These are phyloP conservation scores for Nicator chloris DNA, from an alignment of 2,113 vertebrate genomes.

Conservation along the genomic window DNA sequence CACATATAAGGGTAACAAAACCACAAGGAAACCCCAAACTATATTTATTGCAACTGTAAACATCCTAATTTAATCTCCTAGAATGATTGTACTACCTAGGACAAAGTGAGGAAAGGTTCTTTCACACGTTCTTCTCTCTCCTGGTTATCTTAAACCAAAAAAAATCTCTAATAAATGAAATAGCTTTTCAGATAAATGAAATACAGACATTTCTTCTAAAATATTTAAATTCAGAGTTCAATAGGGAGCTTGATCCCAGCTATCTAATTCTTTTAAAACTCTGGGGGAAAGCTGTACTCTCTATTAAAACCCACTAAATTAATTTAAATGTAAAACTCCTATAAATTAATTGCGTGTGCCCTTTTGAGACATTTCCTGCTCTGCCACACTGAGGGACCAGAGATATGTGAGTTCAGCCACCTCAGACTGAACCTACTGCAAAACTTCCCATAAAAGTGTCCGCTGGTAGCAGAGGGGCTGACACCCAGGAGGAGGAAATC, in stretches of 20 bases:
- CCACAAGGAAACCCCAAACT: not conserved
- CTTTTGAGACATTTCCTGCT: not conserved
- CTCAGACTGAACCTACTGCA: not conserved
- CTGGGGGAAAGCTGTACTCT: not conserved
- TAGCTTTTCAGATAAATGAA: not conserved
- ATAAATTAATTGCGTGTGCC: not conserved
- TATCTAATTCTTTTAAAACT: not conserved
- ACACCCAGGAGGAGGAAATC: not conserved
- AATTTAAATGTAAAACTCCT: not conserved
- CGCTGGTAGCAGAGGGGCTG: not conserved
- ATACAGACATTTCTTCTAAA: not conserved
- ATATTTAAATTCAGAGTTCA: not conserved
- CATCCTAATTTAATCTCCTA: not conserved
- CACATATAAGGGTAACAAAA: not conserved
- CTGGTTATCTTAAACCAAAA: not conserved
- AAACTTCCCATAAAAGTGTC: not conserved
- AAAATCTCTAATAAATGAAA: not conserved
- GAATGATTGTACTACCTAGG: not conserved
- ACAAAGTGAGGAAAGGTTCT: not conserved
- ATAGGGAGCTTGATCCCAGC: not conserved
- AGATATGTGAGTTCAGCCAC: not conserved
- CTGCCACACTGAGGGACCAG: accelerated
- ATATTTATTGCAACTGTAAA: not conserved
- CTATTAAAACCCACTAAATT: not conserved
- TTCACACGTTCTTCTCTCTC: not conserved